Percentiles rank a stretch among this genome's conserved stretches.
These are phyloP conservation scores for Drosophila nr. perissopoda DNA, from an alignment of 2,888 invertebrate species.

Conservation along the genomic window DNA sequence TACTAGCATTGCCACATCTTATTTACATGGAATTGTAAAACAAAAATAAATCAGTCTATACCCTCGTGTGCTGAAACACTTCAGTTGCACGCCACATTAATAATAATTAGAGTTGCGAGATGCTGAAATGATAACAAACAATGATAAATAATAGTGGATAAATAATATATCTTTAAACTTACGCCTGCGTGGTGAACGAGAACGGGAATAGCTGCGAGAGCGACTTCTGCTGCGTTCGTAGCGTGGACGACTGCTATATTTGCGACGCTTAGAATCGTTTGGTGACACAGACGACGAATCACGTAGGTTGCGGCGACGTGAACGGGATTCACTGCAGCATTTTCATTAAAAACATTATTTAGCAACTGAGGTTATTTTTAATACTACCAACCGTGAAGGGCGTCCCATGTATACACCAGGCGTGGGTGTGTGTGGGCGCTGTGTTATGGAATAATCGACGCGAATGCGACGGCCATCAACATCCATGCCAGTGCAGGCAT, in stretches of 20 bases:
- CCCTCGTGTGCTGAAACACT: slow-evolving; percentile 27
- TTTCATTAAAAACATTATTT: neutral
- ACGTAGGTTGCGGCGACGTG: slow-evolving; percentile 57
- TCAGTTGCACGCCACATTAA: slow-evolving; percentile 9
- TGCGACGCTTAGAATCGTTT: slow-evolving; percentile 30
- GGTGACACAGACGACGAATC: slow-evolving; percentile 41
- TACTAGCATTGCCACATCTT: slow-evolving; percentile 21
- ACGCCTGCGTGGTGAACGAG: slow-evolving; percentile 73
- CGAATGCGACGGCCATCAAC: slow-evolving; percentile 96
- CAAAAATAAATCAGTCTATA: slow-evolving; percentile 48
- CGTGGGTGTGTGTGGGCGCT: slow-evolving; percentile 98
- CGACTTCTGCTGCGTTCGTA: slow-evolving; percentile 78
- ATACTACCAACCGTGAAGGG: slow-evolving; percentile 87
- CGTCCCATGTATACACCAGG: slow-evolving; percentile 99
- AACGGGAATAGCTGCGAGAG: slow-evolving; percentile 79
- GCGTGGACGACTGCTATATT: slow-evolving; percentile 51
- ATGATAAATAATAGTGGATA: neutral
- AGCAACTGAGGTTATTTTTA: neutral
- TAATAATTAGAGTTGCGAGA: slow-evolving; percentile 55
- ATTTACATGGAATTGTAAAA: slow-evolving; percentile 8
- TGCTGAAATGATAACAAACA: neutral
- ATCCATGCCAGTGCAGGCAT: slow-evolving; percentile 96
- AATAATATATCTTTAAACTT: slow-evolving; percentile 7
- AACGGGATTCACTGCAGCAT: slow-evolving; percentile 31
- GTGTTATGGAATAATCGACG: slow-evolving; percentile 98